Evolutionary conservation across 2,888 invertebrate genomes (phyloP).

Genomic region (Lithophane ornitopus): DNA sequence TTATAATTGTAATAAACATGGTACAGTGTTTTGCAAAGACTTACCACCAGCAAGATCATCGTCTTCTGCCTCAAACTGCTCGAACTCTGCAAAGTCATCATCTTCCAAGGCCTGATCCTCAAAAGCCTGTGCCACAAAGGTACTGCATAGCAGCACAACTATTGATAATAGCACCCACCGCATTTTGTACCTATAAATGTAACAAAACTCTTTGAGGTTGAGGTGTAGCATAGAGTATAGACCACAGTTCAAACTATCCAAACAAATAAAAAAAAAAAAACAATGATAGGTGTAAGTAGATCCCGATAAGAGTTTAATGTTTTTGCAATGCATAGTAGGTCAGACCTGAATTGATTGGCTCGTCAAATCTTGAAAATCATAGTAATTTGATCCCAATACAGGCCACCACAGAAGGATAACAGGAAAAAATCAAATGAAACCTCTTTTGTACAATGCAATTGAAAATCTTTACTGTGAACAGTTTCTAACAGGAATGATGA

Average conservation of each 20-base stretch:
- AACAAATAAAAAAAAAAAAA: background rate
- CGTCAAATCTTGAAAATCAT: background rate
- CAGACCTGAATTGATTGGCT: background rate
- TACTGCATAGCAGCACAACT: constrained; percentile 79
- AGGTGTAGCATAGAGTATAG: background rate
- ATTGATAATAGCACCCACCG: constrained; percentile 77
- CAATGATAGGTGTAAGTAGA: background rate
- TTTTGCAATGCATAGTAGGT: background rate
- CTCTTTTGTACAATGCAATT: background rate
- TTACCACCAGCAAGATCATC: constrained; percentile 77
- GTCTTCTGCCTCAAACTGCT: constrained; percentile 95
- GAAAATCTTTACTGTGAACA: background rate
- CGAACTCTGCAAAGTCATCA: constrained; percentile 99
- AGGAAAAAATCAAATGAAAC: background rate
- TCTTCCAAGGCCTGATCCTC: constrained; percentile 91
- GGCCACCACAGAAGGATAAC: background rate
- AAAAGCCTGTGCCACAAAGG: constrained; percentile 78
- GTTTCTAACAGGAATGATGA: background rate
- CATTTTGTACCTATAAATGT: constrained; percentile 73
- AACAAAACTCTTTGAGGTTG: background rate
- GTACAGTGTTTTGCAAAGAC: background rate
- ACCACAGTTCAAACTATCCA: no score
- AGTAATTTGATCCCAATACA: background rate
- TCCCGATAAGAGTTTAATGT: background rate
- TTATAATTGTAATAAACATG: background rate